Evolutionary conservation across 2,113 vertebrate genomes (phyloP).

Genomic region (Scomber colias): DNA sequence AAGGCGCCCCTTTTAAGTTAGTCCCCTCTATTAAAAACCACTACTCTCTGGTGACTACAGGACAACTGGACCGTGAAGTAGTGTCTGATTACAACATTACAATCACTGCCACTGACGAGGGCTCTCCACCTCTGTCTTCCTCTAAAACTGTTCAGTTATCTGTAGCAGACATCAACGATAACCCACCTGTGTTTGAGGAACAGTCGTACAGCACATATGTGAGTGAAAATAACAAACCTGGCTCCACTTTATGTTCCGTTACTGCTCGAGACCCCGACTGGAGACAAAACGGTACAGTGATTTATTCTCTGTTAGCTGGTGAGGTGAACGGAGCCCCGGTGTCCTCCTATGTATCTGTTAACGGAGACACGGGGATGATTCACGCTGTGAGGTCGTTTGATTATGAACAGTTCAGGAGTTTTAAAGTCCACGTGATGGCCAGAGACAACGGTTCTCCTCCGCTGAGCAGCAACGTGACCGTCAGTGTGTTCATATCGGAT

Average conservation of each 20-base stretch:
- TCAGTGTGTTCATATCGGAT: no score
- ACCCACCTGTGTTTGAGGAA: slow-evolving; percentile 68
- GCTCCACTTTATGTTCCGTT: slow-evolving; percentile 80
- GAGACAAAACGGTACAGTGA: slow-evolving; percentile 73
- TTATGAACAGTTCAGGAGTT: slow-evolving; percentile 75
- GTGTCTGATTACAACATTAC: slow-evolving; percentile 75
- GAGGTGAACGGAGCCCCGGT: slow-evolving; percentile 81
- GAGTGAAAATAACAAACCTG: slow-evolving; percentile 83
- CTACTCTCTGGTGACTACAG: slow-evolving; percentile 67
- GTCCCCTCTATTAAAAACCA: slow-evolving; percentile 74
- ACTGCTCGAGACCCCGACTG: slow-evolving; percentile 80
- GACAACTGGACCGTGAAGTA: slow-evolving; percentile 70
- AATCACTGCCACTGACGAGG: slow-evolving; percentile 71
- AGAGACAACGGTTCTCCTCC: no score
- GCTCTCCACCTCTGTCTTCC: slow-evolving; percentile 68
- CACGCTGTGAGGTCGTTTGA: slow-evolving; percentile 85
- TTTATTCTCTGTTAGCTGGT: slow-evolving; percentile 70
- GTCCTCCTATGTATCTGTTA: slow-evolving; percentile 85
- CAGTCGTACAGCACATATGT: slow-evolving; percentile 77
- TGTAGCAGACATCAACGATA: slow-evolving; percentile 75
- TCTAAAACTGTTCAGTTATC: slow-evolving; percentile 68
- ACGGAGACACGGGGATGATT: slow-evolving; percentile 81
- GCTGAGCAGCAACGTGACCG: no score
- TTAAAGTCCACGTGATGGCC: slow-evolving; percentile 79
- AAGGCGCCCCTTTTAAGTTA: slow-evolving; percentile 80